phyloP scores from a whole-genome alignment of 2,888 invertebrate genomes.

The Phlogophora meticulosa region DNA sequence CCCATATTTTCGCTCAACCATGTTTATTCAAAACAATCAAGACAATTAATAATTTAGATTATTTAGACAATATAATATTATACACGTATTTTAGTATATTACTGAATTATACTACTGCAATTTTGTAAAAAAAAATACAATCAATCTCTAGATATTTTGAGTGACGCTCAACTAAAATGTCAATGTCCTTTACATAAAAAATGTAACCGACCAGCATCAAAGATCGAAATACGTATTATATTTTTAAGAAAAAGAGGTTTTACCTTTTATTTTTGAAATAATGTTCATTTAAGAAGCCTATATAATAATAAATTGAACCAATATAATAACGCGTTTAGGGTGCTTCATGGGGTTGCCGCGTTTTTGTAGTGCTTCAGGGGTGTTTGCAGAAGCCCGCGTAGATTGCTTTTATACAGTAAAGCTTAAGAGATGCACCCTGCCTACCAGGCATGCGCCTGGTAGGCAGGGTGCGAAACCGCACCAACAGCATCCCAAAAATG shows the following conservation, averaged over 20 bases:
- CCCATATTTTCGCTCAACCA: conserved; percentile 71
- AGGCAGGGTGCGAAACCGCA: too few species aligned
- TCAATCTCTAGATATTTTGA: conserved; percentile 24
- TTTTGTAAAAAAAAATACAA: conserved; percentile 68
- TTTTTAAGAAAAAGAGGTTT: background rate
- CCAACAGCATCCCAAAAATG: too few species aligned
- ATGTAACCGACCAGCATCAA: conserved; percentile 29
- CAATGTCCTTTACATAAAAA: conserved; percentile 11
- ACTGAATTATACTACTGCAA: conserved; percentile 72
- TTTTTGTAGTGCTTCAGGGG: too few species aligned
- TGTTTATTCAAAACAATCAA: conserved; percentile 47
- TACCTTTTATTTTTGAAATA: background rate
- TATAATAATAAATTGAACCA: too few species aligned
- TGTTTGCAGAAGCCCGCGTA: too few species aligned
- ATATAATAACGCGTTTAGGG: too few species aligned
- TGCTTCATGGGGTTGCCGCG: too few species aligned
- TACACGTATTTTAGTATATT: conserved; percentile 34
- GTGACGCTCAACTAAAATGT: conserved; percentile 38
- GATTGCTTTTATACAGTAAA: too few species aligned
- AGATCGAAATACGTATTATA: background rate
- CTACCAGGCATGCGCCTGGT: too few species aligned
- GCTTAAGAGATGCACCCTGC: too few species aligned
- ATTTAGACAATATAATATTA: background rate
- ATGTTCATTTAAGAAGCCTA: too few species aligned
- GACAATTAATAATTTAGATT: too few species aligned